Conservation (phyloP, 2,888 invertebrate genomes). For the Leptogaster cylindrica region DNA sequence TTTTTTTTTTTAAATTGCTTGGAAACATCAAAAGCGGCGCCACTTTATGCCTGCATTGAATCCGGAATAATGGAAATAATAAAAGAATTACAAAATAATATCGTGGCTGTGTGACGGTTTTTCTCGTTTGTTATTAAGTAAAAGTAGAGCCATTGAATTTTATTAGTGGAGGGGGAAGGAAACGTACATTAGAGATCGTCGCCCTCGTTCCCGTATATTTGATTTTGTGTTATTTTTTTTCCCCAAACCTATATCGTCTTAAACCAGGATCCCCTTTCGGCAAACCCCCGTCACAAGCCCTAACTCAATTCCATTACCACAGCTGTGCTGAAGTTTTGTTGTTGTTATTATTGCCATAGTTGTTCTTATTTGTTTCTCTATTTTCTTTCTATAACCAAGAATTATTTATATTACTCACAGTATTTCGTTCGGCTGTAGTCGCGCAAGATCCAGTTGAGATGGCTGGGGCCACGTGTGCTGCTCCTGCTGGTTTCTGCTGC, state of each 20-base stretch:
- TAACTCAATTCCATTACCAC: not conserved
- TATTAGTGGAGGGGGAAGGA: conserved; percentile 38
- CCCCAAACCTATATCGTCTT: too few relatives aligned
- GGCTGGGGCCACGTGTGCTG: conserved; percentile 39
- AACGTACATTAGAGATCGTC: conserved; percentile 19
- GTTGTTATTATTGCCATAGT: not conserved
- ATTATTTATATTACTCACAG: conserved; percentile 41
- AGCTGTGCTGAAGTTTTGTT: not conserved
- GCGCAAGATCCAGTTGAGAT: conserved; percentile 9
- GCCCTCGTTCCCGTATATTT: not conserved
- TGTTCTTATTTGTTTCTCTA: not conserved
- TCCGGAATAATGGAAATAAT: conserved; percentile 37
- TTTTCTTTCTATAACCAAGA: conserved; percentile 27
- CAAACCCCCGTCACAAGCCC: too few relatives aligned
- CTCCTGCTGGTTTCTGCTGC: too few relatives aligned
- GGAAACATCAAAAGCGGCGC: conserved; percentile 37
- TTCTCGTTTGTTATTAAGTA: conserved; percentile 27
- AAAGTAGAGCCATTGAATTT: conserved; percentile 31
- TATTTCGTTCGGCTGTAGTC: conserved; percentile 31
- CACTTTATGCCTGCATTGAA: conserved; percentile 37
- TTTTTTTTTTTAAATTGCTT: not conserved
- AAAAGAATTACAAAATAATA: conserved; percentile 40
- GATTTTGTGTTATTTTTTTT: too few relatives aligned
- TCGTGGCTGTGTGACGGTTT: conserved; percentile 34
- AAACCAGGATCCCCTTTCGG: too few relatives aligned